Percentiles rank a stretch among this genome's conserved stretches.
phyloP scores from a whole-genome alignment of 2,113 vertebrate genomes.

The Carassius carassius region DNA sequence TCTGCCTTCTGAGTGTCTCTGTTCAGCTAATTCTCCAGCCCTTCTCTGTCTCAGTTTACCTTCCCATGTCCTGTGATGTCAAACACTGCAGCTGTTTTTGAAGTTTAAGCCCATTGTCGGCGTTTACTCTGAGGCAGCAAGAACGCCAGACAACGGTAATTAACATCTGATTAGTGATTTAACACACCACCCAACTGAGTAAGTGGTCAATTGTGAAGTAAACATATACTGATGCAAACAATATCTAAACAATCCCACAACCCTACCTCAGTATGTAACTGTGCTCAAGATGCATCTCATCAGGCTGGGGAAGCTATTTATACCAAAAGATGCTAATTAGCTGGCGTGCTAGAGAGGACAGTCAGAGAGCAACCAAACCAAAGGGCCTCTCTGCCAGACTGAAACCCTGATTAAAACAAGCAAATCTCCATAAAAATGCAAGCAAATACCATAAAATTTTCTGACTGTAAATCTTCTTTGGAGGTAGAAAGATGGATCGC shows the following conservation, averaged over 20 bases:
- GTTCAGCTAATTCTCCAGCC: conserved; percentile 23
- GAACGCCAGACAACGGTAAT: conserved; percentile 32
- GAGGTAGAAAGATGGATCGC: not conserved
- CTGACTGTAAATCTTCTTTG: not conserved
- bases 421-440: not conserved
- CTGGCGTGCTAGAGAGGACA: conserved; percentile 42
- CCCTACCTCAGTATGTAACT: conserved; percentile 2
- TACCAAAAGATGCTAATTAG: conserved; percentile 53
- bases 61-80: conserved; percentile 14
- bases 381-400: conserved; percentile 34
- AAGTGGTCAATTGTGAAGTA: not conserved
- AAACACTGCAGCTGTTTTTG: conserved; percentile 13
- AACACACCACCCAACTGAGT: not conserved
- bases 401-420: conserved; percentile 29
- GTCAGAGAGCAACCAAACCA: conserved; percentile 47
- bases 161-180: conserved; percentile 26
- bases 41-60: not conserved
- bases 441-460: not conserved
- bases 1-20: not conserved
- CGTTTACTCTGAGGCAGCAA: conserved; percentile 33
- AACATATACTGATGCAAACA: not conserved
- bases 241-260: not conserved
- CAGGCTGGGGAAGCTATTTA: conserved; percentile 48
- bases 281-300: conserved; percentile 13
- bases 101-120: conserved; percentile 13